Conservation (phyloP, 2,797 vertebrate species). For the Miichthys miiuy region DNA sequence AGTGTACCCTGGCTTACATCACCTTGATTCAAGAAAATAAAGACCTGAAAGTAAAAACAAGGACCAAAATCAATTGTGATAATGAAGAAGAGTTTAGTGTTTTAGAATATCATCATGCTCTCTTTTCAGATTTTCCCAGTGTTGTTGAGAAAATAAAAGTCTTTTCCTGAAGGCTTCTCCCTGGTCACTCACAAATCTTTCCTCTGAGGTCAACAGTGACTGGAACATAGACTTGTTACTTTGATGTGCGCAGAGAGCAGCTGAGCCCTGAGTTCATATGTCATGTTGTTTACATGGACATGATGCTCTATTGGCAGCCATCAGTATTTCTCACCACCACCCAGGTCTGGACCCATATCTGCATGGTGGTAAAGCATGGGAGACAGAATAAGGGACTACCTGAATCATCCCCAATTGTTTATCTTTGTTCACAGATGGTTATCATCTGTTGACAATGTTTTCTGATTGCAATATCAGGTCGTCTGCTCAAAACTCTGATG, state of each 20-base stretch:
- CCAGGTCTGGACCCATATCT: conserved; percentile 18
- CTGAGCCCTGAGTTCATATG: conserved; percentile 76
- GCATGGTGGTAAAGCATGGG: background rate
- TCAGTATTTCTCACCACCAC: conserved; percentile 4
- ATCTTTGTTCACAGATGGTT: background rate
- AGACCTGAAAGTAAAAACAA: background rate
- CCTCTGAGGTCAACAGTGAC: conserved; percentile 75
- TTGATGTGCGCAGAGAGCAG: conserved; percentile 81
- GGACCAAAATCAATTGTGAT: background rate
- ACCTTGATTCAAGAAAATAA: background rate
- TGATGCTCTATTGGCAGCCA: conserved; percentile 56
- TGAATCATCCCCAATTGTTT: background rate
- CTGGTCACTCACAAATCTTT: conserved; percentile 78
- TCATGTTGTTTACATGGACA: conserved; percentile 77
- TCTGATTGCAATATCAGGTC: background rate
- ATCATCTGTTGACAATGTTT: background rate
- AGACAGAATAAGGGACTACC: conserved; percentile 1
- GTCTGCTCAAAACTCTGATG: background rate
- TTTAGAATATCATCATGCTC: background rate
- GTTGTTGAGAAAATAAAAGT: conserved; percentile 20
- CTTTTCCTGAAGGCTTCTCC: conserved; percentile 50
- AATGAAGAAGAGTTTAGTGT: background rate
- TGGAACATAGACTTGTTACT: conserved; percentile 64
- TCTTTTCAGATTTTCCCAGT: conserved; percentile 4
- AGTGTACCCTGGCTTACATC: background rate